Conservation (phyloP, 2,113 vertebrate genomes). For the Genyomyrus donnyi region DNA sequence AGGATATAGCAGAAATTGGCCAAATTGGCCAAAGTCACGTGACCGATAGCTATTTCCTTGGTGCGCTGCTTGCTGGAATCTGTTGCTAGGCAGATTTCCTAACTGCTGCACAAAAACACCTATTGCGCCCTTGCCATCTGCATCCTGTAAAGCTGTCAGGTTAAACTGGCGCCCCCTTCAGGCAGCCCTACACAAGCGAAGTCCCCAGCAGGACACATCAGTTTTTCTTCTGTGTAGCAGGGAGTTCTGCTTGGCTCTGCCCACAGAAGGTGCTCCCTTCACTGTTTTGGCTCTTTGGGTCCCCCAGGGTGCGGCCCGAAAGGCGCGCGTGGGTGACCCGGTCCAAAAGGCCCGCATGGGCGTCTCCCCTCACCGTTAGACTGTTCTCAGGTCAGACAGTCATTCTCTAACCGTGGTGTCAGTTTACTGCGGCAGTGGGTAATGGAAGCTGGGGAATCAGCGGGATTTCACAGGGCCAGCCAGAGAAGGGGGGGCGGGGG, state of each 20-base stretch:
- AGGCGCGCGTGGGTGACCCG: background rate
- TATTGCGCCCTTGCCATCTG: background rate
- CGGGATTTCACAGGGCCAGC: background rate
- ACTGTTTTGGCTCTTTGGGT: background rate
- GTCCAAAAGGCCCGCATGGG: background rate
- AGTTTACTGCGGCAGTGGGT: background rate
- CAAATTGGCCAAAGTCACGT: background rate
- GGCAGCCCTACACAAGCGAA: background rate
- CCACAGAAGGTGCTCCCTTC: background rate
- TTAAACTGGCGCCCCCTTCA: background rate
- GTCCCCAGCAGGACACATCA: background rate
- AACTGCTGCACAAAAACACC: background rate
- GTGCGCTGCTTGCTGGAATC: background rate
- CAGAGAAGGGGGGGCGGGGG: background rate
- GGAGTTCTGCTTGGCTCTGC: background rate
- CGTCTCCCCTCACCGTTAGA: background rate
- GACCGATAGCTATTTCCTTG: background rate
- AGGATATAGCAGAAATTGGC: background rate
- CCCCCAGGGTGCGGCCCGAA: background rate
- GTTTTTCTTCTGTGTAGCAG: background rate
- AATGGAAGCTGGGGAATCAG: background rate
- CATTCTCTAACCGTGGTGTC: background rate
- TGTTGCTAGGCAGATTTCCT: background rate
- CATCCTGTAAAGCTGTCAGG: background rate
- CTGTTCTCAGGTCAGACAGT: background rate